Evolutionary conservation across 2,113 vertebrate genomes (phyloP), one percentile per base, ranked within the genome.

Genomic region (Heteronetta atricapilla): DNA sequence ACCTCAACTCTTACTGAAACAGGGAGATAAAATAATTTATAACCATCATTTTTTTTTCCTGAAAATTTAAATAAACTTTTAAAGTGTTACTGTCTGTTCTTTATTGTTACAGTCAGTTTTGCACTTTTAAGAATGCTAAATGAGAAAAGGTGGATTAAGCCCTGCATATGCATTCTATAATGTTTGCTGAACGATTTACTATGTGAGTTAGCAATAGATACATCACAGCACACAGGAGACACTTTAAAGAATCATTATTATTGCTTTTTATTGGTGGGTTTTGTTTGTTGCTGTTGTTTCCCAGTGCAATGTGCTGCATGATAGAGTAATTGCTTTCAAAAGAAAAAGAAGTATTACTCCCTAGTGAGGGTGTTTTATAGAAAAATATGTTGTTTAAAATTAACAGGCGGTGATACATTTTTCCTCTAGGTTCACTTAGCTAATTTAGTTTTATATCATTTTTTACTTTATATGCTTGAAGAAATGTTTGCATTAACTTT

Each of bases 181-280:
- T 91, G 46, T 92, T 97, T 96, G 50, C 59, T 70, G 66, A 89
- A 74, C 48, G 86, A 84, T 89, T 96, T 96, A 90, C 78, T 92
- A 36, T 86, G 36, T 38, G 82, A 94, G 86, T 56, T 70, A 95
- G 63, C 62, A 93, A 69, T 76, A 96, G 94, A 93, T 94, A 70
- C 42, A 91, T 92, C 88, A 83, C 53, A 90, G 74, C 67, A 52
- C 88, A 77, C 74, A 62, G 58, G 93, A 90, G 93, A 90, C 86
- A 86, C 15, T 95, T 96, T 90, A 95, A 87, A 79, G 55, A 81
- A 91, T 94, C 62, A 79, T 91, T 96, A 89, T 96, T 97, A 88
- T 92, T 96, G 60, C 66, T 94, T 53, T 95, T 97, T 97, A 96
- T 95, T 94, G 70, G 75, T 91, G 73, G 67, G 66, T 56, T 86